Conservation (phyloP, 2,797 vertebrate species). For the Taeniopygia guttata region DNA sequence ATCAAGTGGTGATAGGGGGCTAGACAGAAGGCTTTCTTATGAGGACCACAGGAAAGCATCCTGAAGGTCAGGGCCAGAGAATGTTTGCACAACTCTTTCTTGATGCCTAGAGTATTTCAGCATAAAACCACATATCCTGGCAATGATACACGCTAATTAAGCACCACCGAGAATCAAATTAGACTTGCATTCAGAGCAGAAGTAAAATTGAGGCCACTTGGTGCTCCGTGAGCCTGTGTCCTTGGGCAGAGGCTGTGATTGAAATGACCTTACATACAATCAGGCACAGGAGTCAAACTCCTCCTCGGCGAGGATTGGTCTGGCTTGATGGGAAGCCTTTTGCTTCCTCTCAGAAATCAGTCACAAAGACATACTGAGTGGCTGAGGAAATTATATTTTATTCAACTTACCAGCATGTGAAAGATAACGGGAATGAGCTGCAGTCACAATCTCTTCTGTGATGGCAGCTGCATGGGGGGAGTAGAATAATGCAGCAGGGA, state of each 20-base stretch:
- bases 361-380: not conserved
- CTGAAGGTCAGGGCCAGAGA: not conserved
- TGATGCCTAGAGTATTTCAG: not conserved
- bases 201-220: not conserved
- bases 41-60: not conserved
- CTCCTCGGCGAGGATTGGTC: not conserved
- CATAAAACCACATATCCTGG: not conserved
- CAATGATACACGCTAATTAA: not conserved
- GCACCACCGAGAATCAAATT: not conserved
- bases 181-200: not conserved
- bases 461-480: not conserved
- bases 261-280: conserved; percentile 1
- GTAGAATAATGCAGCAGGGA: not conserved
- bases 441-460: not conserved
- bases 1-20: accelerated
- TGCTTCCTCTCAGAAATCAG: not conserved
- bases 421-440: conserved; percentile 23
- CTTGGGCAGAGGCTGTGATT: not conserved
- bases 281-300: conserved; percentile 2
- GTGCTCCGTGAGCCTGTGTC: not conserved
- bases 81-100: not conserved
- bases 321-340: not conserved
- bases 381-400: conserved; percentile 39
- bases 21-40: accelerated
- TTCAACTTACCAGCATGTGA: conserved; percentile 26